Evolutionary conservation across 2,113 vertebrate genomes (phyloP).

Genomic region (Microtus ochrogaster): DNA sequence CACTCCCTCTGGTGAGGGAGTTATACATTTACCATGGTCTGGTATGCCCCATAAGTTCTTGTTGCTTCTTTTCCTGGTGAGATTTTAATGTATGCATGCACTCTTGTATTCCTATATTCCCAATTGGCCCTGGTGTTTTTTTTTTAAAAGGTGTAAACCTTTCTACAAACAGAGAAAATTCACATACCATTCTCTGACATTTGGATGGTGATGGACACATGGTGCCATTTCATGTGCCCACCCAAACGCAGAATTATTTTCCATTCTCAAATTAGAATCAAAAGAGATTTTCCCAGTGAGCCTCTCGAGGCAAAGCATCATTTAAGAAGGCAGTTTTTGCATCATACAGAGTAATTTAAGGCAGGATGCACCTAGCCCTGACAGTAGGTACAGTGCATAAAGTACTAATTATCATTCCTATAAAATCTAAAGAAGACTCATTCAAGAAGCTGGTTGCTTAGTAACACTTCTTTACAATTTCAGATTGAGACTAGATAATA

Average conservation of each 20-base stretch:
- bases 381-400: no score
- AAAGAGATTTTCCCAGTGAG: neutral
- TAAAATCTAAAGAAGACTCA: no score
- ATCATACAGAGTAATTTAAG: neutral
- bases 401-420: no score
- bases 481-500: no score
- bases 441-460: no score
- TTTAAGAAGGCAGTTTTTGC: neutral
- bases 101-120: neutral
- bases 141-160: neutral
- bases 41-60: no score
- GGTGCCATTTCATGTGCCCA: neutral
- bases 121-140: neutral
- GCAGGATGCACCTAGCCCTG: no score
- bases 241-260: neutral
- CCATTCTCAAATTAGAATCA: neutral
- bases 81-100: neutral
- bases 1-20: neutral
- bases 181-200: neutral
- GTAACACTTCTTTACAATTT: no score
- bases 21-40: neutral
- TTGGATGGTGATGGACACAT: neutral
- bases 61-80: neutral
- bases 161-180: neutral
- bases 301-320: neutral